phyloP scores from a whole-genome alignment of 2,797 vertebrate species.

The Enteromius argenteus region DNA sequence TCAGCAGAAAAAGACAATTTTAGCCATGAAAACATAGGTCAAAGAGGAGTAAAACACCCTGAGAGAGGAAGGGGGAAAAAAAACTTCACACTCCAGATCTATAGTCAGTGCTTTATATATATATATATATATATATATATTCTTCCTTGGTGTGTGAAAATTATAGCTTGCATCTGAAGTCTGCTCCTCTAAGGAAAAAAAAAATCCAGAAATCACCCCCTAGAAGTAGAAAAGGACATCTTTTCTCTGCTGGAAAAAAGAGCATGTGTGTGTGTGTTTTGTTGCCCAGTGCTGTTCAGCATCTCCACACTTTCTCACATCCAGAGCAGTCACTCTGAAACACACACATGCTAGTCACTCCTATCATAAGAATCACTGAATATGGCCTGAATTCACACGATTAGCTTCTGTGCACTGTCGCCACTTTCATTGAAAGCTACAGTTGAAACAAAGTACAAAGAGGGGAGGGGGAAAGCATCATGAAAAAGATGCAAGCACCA shows the following conservation, averaged over 20 bases:
- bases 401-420: neutral
- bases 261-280: neutral
- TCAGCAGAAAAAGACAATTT: slow-evolving; percentile 8
- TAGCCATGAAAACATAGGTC: slow-evolving; percentile 4
- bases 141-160: neutral
- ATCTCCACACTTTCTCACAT: slow-evolving; percentile 12
- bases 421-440: neutral
- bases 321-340: neutral
- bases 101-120: neutral
- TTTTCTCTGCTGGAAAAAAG: neutral
- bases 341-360: neutral
- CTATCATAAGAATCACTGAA: neutral
- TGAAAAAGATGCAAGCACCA: neutral
- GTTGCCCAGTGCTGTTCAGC: neutral
- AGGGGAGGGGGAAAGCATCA: neutral
- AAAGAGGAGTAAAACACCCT: neutral
- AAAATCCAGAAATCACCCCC: neutral
- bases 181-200: neutral
- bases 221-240: neutral
- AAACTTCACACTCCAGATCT: neutral
- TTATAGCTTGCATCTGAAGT: slow-evolving; percentile 4
- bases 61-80: neutral
- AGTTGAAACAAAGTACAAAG: neutral
- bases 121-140: neutral
- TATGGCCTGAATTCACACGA: neutral